Evolutionary conservation across 1,140 invertebrate species (phyloP).

Genomic region (Globodera ellingtonae): DNA sequence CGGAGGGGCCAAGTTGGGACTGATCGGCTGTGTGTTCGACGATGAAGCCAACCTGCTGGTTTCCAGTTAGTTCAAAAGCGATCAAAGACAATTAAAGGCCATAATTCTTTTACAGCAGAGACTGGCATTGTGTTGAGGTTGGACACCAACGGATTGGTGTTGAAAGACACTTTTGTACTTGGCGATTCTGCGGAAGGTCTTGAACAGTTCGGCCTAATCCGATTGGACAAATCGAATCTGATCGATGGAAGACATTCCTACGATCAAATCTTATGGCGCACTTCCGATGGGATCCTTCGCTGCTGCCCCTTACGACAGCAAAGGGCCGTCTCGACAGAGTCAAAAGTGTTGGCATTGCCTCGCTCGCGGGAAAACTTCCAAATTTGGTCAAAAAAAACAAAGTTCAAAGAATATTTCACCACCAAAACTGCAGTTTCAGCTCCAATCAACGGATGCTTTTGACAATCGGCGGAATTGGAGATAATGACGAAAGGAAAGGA

Average conservation of each 20-base stretch:
- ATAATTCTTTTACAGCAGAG: constrained; percentile 2
- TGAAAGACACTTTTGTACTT: neutral
- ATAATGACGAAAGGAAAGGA: neutral
- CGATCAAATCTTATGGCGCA: constrained; percentile 7
- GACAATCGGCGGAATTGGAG: neutral
- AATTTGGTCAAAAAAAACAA: neutral
- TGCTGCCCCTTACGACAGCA: neutral
- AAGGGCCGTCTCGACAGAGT: neutral
- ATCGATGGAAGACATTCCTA: neutral
- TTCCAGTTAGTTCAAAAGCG: constrained; percentile 3
- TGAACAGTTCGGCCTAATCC: neutral
- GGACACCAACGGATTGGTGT: neutral
- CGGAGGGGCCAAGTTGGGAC: constrained; percentile 4
- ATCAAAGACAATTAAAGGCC: neutral
- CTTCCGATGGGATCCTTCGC: constrained; percentile 15
- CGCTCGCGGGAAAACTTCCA: neutral
- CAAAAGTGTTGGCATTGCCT: neutral
- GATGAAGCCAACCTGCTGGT: constrained; percentile 8
- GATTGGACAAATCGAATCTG: neutral
- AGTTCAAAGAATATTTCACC: neutral
- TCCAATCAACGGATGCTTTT: neutral
- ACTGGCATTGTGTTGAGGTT: neutral
- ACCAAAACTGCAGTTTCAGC: neutral
- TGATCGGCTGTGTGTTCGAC: neutral
- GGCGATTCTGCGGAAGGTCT: neutral